Base-by-base conservation (phyloP, 2,113 vertebrate species). In the Crocuta crocuta region DNA sequence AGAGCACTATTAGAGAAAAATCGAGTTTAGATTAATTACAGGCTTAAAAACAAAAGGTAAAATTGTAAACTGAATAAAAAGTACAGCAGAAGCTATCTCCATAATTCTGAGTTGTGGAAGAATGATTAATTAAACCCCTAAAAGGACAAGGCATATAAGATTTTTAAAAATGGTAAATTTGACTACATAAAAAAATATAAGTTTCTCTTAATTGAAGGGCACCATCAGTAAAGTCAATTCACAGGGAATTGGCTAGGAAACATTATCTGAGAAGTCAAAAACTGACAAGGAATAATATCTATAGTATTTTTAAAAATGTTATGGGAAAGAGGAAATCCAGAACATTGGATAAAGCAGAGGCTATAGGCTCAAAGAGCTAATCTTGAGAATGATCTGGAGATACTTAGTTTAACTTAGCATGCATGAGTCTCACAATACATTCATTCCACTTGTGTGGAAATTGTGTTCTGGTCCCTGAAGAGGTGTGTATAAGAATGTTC, bases 1-100 rank as follows among this genome's bases (percentile, higher is more conserved):
- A 80, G 10, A 11, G 3, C 3, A 39, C 8, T 71, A 15, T 45
- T 15, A 65, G 82, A 81, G 68, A 74, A 70, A 85, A 84, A 53
- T 39, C 43, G 84, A 58, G 50, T 86, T 96, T 86, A 74, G 12
- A 68, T 89, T 89, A 50, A 80, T 66, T 89, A 89, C 16, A 78
- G n/a, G 1, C 33, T 94, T 96, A 48, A 45, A 31, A 39, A 53
- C 63, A 2, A 94, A 91, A 88, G 35, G 23, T 74, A 74, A 88
- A 95, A 70, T 4, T 73, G 45, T 88, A 76, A 82, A 48, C 31
- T 83, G 9, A 82, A 86, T 81, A 58, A 78, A 96, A 94, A 55
- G 73, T 85, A 19, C 19, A 31, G 48, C 9, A 97, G 94, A 76
- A 94, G 94, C 39, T 71, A 89, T 48, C 45, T 71, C 19, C 50